Base-by-base conservation (phyloP, 2,797 vertebrate genomes). In the Botia almorhae region DNA sequence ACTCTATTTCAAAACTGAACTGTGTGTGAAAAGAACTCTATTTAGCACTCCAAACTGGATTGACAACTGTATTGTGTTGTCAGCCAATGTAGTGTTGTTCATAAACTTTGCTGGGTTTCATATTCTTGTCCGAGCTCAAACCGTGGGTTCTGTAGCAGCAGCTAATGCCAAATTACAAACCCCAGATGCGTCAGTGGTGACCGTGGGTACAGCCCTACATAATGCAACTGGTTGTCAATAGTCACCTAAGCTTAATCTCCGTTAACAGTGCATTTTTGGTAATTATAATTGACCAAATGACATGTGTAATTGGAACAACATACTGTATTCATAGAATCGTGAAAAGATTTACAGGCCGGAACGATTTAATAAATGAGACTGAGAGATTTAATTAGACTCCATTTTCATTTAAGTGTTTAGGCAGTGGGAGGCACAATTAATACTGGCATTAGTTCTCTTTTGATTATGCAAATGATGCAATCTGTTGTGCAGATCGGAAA, bases 401-500 rank as follows among this genome's bases (percentile, higher is more conserved):
- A 36, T 69, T 17, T 77, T 77, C 3, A 77, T 81, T 83, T 46
- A 36, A 61, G 14, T 73, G 58, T 76, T 83, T 81, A 77, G 33
- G 61, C 69, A 78, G 64, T 76, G 69, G 36, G 58, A 60, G 50
- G 26, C 70, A 60, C 61, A 74, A 26, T 81, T 74, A 69, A 67
- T 68, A 74, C 17, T 48, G 29, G 7, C 51, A 76, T 72, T 70
- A 76, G 29, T 77, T 5, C 51, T 48, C 33, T 61, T 77, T 69
- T 74, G 17, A 81, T 74, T 69, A 81, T 77, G 63, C 53, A 77
- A 76, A 76, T 68, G 19, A 19, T 14, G 21, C 29, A 50, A 26
- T 48, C 19, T 67, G 11, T 69, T 83, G 43, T 70, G 23, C 55
- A 73, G 46, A 69, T 53, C 65, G 46, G 56, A 65, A 23, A 75